Base-by-base conservation (phyloP, 2,113 vertebrate genomes). In the Neodon shergylaensis region DNA sequence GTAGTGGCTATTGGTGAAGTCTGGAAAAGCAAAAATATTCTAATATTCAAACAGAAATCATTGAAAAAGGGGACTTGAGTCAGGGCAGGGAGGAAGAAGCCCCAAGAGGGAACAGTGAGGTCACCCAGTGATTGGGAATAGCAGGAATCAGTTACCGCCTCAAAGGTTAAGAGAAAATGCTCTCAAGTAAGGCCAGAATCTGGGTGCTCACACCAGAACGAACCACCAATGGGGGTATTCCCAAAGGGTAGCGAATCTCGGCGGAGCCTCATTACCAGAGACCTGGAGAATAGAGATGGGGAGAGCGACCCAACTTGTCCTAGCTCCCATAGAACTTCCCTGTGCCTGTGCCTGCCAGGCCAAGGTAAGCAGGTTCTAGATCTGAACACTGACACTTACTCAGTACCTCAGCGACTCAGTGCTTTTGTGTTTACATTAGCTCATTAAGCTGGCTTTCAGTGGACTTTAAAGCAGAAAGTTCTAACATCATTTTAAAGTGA, bases 381-480 rank as follows among this genome's bases (percentile, higher is more conserved):
- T 68, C 42, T 47, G 31, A 49, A 49, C 63, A 36, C 6, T n/a
- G 65, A n/a, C 68, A 21, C 39, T 7, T 2, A 54, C 61, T 54
- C 61, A 36, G 16, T 58, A 52, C 94, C 65, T 96, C 65, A 39
- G 21, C 93, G 70, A 49, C 33, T 17, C 16, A 1, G 9, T 65
- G 82, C 82, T 77, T 86, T 63, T 85, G 61, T 81, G 17, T 79
- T 95, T 94, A 47, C 49, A n/a, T 94, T 81, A 93, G 47, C 26
- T 96, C 79, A 94, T 26, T 88, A 42, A 86, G 58, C 70, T 76
- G 61, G 91, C 58, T 88, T 68, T 94, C 85, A 93, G 39, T 52
- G 33, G 66, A 49, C 33, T 79, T 96, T 96, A 39, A 77, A 84
- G 10, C 8, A n/a, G 61, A 4, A 88, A 90, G 8, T 26, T 42